A percentile compares a stretch with the other conserved stretches of the same genome.
Evolutionary conservation across 2,888 invertebrate species (phyloP).

Genomic region (Iselma pallidipennis): DNA sequence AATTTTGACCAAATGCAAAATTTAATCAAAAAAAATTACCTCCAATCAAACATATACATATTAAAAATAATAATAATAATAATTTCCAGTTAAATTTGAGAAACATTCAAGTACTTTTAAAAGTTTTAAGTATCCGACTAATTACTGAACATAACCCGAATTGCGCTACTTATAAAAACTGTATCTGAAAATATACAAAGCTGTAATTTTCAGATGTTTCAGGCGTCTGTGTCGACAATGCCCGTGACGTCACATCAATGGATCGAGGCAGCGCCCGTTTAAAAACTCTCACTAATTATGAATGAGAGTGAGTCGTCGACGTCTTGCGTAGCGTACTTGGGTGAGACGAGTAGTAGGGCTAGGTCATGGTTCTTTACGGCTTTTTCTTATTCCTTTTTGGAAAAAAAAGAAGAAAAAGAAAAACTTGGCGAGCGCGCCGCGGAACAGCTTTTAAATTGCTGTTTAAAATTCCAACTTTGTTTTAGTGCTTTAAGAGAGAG

Average conservation of each 20-base stretch:
- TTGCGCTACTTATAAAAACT: too few relatives aligned
- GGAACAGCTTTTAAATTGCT: conserved; percentile 55
- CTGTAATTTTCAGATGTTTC: conserved; percentile 8
- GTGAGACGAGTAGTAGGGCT: conserved; percentile 51
- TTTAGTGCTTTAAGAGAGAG: conserved; percentile 46
- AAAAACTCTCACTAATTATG: conserved; percentile 57
- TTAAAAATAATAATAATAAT: conserved; percentile 6
- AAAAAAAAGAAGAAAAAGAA: conserved; percentile 37
- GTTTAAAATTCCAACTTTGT: conserved; percentile 57
- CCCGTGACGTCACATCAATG: conserved; percentile 42
- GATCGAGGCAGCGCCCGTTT: conserved; percentile 45
- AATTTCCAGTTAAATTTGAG: conserved; percentile 11
- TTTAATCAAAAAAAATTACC: too few relatives aligned
- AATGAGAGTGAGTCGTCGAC: conserved; percentile 49
- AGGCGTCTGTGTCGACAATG: conserved; percentile 23
- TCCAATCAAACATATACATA: neutral
- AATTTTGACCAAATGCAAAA: neutral
- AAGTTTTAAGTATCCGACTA: too few relatives aligned
- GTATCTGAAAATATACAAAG: too few relatives aligned
- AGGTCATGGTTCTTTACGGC: conserved; percentile 56
- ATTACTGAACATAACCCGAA: too few relatives aligned
- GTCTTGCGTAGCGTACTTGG: conserved; percentile 44
- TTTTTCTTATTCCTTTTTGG: conserved; percentile 51
- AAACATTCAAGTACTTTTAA: too few relatives aligned
- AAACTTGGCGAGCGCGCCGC: conserved; percentile 46